Evolutionary conservation across 2,888 invertebrate genomes (phyloP).

Genomic region (Euzophera pinguis): DNA sequence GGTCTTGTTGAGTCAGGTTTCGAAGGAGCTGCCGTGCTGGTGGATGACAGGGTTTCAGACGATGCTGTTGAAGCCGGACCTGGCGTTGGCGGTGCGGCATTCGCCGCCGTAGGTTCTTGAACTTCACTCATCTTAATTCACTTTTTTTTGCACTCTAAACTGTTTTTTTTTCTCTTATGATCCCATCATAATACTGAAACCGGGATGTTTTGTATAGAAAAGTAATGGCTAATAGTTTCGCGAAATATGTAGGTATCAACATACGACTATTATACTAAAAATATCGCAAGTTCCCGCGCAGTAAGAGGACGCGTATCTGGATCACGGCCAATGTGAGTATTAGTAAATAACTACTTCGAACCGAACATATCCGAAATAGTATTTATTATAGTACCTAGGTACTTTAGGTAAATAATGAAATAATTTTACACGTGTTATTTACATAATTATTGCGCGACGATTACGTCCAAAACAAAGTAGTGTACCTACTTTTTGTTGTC

Average conservation of each 20-base stretch:
- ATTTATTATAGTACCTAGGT: too few relatives aligned
- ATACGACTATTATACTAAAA: conserved; percentile 66
- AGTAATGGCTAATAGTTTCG: neutral
- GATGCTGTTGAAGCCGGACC: conserved; percentile 52
- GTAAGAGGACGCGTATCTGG: conserved; percentile 72
- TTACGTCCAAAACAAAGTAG: neutral
- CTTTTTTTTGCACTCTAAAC: conserved; percentile 33
- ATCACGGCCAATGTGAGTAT: conserved; percentile 70
- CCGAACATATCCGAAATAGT: conserved; percentile 28
- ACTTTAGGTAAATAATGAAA: conserved; percentile 3
- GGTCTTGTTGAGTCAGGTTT: conserved; percentile 53
- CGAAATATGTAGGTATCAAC: conserved; percentile 53
- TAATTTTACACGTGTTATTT: neutral
- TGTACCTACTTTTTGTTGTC: neutral
- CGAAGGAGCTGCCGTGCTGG: conserved; percentile 47
- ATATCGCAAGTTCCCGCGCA: conserved; percentile 76
- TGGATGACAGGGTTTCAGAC: conserved; percentile 51
- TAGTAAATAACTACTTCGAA: conserved; percentile 51
- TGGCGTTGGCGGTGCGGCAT: conserved; percentile 37
- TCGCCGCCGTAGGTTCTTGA: conserved; percentile 43
- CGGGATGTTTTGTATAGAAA: neutral
- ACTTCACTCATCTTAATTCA: conserved; percentile 63
- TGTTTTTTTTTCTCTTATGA: conserved; percentile 19
- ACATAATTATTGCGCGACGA: neutral
- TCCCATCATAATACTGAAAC: conserved; percentile 27